Evolutionary conservation across 2,113 vertebrate genomes (phyloP), one percentile per base, ranked within the genome.

Genomic region (Chrysemys picta): DNA sequence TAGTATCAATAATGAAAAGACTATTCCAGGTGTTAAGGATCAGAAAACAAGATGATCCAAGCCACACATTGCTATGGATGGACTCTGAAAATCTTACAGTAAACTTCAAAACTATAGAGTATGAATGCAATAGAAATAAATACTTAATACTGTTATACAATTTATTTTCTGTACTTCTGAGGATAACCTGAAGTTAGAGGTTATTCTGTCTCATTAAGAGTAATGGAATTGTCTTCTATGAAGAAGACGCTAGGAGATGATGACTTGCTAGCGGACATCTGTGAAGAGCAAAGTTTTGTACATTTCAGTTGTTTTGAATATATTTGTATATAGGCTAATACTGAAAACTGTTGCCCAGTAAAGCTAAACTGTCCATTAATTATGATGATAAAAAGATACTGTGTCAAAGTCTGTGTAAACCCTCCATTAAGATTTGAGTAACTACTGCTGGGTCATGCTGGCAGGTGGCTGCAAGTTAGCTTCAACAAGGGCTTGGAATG

Each of bases 41-140:
- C 72, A 56, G 72, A 88, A 96, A 82, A 21, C 82, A 59, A 85
- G 11, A 35, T 53, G 27, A 96, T 13, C 31, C 38, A 9, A 13
- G 4, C 1, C 87, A 38, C 17, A 53, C 53, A 7, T 72, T 82
- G 10, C 0, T 0, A 78, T 27, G 85, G 85, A 83, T 31, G 1
- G 12, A 0, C 42, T 79, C 22, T 89, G 17, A 82, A 47, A 10
- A 38, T 25, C 29, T 85, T 54, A 52, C 9, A 21, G 42, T 45
- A 45, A 42, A 76, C 10, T 42, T 45, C 25, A 35, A 81, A 50
- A 47, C 42, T 87, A 75, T 8, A 50, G 2, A 50, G 38, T 4
- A 13, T 62, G 76, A 65, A 82, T 5, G 52, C 31, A 24, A 38
- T 54, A 82, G 80, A 42, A 82, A 38, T 54, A 82, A 82, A 38